Evolutionary conservation across 2,113 vertebrate species (phyloP), one percentile per base, ranked within the genome.

Genomic region (Actenoides hombroni): DNA sequence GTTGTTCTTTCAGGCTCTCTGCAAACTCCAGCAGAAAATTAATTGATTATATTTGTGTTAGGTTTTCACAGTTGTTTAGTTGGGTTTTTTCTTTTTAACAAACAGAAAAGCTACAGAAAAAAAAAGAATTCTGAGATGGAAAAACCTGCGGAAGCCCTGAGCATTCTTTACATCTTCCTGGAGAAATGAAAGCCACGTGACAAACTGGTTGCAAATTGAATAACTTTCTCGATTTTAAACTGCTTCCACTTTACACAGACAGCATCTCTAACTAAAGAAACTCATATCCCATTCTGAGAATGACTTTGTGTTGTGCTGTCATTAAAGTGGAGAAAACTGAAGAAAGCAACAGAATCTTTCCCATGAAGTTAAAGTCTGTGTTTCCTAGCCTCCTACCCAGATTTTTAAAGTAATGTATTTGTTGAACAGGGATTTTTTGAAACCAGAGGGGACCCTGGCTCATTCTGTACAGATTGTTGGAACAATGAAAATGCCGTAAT

Each of bases 401-500:
- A 60, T 39, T 88, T 95, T 83, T 53, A 10, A 88, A 78, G 56
- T 26, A 42, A 49, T 68, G 6, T 83, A 59, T 94, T 94, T 93
- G 48, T 88, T 94, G 86, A 91, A 37, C 31, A 71, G 88, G 57
- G 67, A 68, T 65, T 56, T 70, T 68, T 76, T 79, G 61, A 96
- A 96, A 88, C 60, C 61, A 71, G 69, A 68, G 33, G 39, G 51
- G 23, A 79, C 39, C 8, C 24, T 68, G 51, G 18, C n/a, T 90
- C 46, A 54, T 73, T 79, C 70, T 40, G n/a, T 64, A 51, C 53
- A 67, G 48, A 77, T 59, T 89, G 51, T 49, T 91, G 92, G 85
- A 94, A 95, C 59, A 96, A 94, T 87, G 90, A 88, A 91, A 96
- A 94, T 60, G 63, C n/a, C 51, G 19, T 94, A 96, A 96, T 83